phyloP scores from a whole-genome alignment of 2,797 vertebrate species.

The Ispidina picta region DNA sequence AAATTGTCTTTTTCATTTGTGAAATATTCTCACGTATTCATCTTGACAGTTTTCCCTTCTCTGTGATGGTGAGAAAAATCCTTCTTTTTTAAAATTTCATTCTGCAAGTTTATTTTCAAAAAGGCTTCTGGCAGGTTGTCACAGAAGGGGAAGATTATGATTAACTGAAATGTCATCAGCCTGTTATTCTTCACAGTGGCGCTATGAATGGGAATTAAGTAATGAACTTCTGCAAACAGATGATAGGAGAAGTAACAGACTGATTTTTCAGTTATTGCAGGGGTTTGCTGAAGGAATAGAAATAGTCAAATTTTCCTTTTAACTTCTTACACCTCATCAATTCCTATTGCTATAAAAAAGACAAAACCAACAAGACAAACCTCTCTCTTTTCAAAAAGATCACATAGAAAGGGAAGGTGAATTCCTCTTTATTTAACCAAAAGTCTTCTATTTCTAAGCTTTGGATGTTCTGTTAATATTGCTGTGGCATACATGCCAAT shows the following conservation, averaged over 20 bases:
- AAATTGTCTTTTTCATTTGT: background rate
- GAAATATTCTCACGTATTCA: background rate
- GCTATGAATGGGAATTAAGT: conserved; percentile 58
- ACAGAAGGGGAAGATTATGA: conserved; percentile 32
- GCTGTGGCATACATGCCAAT: background rate
- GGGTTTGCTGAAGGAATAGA: background rate
- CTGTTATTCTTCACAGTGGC: conserved; percentile 35
- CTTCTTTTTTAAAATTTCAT: background rate
- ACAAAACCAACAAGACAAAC: background rate
- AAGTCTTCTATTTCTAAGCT: background rate
- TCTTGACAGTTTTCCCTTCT: background rate
- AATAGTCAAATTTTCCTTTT: background rate
- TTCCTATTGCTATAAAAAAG: background rate
- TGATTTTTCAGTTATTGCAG: conserved; percentile 34
- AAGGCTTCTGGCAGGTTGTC: conserved; percentile 30
- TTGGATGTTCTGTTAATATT: background rate
- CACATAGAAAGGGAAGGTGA: background rate
- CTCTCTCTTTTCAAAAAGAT: background rate
- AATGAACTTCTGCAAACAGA: conserved; percentile 20
- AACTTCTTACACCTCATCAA: background rate
- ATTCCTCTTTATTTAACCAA: background rate
- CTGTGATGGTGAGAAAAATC: background rate
- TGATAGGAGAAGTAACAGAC: conserved; percentile 27
- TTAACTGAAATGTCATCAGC: conserved; percentile 59
- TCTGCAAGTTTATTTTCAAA: conserved; percentile 56